Conservation (phyloP, 2,888 invertebrate species). For the Chelonus formosanus region DNA sequence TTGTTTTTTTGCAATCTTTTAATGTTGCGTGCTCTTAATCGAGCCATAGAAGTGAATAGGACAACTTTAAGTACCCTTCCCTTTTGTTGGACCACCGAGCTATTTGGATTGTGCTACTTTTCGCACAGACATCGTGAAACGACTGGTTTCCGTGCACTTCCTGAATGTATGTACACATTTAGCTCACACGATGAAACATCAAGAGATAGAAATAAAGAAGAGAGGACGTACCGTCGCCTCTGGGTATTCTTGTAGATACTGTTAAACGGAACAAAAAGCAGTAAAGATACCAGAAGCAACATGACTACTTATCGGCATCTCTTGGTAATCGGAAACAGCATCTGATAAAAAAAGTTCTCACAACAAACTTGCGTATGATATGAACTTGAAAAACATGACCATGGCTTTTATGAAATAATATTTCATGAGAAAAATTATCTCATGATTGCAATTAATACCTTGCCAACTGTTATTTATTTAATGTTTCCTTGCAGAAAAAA, state of each 20-base stretch:
- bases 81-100: neutral
- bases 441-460: no score
- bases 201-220: slow-evolving; percentile 2
- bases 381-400: slow-evolving; percentile 1
- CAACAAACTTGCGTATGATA: slow-evolving; percentile 23
- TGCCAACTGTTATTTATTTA: no score
- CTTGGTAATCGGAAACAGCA: slow-evolving; percentile 23
- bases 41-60: no score
- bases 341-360: slow-evolving; percentile 11
- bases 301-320: slow-evolving; percentile 10
- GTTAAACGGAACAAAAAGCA: slow-evolving; percentile 24
- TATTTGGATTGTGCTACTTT: slow-evolving; percentile 2
- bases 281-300: slow-evolving; percentile 16
- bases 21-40: no score
- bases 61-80: no score
- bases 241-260: slow-evolving; percentile 15
- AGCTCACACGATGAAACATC: neutral
- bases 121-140: neutral
- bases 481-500: no score
- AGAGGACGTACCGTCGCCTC: slow-evolving; percentile 18
- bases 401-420: neutral
- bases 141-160: neutral
- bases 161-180: neutral
- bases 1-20: no score
- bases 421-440: no score